Percentiles rank a stretch among this genome's conserved stretches.
Conservation (phyloP, 2,888 invertebrate genomes). For the Microctonus aethiopoides region DNA sequence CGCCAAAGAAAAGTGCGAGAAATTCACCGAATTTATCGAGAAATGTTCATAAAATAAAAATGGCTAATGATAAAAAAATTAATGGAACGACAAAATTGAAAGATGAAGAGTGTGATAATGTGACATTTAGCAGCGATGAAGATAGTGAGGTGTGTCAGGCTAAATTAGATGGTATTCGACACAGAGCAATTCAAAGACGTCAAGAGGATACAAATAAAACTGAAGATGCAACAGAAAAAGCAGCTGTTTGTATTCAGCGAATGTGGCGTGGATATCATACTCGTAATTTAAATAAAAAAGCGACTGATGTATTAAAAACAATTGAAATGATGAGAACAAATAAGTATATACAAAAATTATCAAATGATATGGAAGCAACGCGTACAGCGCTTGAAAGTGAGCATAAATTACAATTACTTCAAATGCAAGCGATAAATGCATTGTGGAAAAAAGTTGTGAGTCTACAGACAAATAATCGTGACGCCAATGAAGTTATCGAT, state of each 20-base stretch:
- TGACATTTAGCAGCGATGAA: constrained; percentile 68
- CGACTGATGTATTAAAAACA: constrained; percentile 73
- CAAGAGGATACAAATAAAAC: constrained; percentile 61
- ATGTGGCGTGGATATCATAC: constrained; percentile 88
- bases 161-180: constrained; percentile 75
- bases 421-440: constrained; percentile 91
- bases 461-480: constrained; percentile 69
- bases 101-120: constrained; percentile 47
- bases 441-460: constrained; percentile 88
- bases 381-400: constrained; percentile 87
- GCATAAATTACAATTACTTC: constrained; percentile 84
- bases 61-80: constrained; percentile 21
- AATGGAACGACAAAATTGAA: constrained; percentile 36
- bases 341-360: constrained; percentile 84
- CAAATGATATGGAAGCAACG: constrained; percentile 86
- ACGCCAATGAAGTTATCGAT: constrained; percentile 48
- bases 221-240: constrained; percentile 63
- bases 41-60: constrained; percentile 30
- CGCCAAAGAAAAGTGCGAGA: constrained; percentile 51
- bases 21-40: constrained; percentile 59
- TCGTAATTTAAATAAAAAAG: constrained; percentile 78
- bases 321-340: constrained; percentile 82
- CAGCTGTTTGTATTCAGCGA: constrained; percentile 86
- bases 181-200: constrained; percentile 71
- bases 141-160: constrained; percentile 77